Percentiles rank a stretch among this genome's conserved stretches.
Conservation (phyloP, 2,113 vertebrate genomes). For the Rhombomys opimus region DNA sequence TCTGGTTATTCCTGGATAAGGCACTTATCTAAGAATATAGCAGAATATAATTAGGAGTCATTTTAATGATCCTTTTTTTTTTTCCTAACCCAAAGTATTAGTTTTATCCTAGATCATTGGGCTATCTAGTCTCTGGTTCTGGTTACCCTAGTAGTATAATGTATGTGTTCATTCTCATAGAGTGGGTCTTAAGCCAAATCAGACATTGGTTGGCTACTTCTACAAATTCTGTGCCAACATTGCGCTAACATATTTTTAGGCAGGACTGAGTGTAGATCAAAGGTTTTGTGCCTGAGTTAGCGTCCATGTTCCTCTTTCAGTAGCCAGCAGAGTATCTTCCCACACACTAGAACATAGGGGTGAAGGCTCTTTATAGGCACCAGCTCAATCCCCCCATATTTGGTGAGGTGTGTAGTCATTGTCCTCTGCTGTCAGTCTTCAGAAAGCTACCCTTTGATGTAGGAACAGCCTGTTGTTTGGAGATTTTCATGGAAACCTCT, state of each 20-base stretch:
- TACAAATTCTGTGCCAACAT: background rate
- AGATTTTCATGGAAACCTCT: background rate
- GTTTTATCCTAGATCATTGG: background rate
- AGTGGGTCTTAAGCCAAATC: background rate
- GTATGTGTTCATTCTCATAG: background rate
- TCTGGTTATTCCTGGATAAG: background rate
- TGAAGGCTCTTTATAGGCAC: background rate
- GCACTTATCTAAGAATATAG: background rate
- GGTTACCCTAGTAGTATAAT: background rate
- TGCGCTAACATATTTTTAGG: background rate
- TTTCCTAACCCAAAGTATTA: background rate
- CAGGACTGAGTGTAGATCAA: background rate
- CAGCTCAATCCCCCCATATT: background rate
- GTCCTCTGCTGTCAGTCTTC: background rate
- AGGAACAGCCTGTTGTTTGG: no score
- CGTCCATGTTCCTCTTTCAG: background rate
- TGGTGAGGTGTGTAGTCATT: background rate
- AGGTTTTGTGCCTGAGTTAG: background rate
- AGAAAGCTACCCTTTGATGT: background rate
- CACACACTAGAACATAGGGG: background rate
- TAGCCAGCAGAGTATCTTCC: background rate
- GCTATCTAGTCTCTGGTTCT: background rate
- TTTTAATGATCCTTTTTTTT: background rate
- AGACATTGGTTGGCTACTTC: background rate
- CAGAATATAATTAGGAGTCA: background rate